Base-by-base conservation (phyloP, 2,113 vertebrate species). In the Glaucomys volans region DNA sequence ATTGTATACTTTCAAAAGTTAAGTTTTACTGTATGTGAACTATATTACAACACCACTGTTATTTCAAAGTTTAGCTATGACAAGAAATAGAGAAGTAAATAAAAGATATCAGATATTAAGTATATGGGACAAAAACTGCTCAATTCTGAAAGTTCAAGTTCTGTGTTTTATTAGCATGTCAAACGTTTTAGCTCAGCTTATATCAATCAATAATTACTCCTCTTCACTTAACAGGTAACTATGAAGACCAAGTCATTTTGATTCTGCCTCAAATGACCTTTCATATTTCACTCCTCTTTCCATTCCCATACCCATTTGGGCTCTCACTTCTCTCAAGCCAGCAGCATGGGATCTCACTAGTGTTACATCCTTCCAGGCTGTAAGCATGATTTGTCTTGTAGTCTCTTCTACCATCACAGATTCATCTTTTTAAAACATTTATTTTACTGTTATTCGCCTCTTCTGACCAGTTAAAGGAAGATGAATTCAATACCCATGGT, bases 381-480 rank as follows among this genome's bases (percentile, higher is more conserved):
- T 57, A 67, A 86, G 42, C 5, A 85, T 11, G 18, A 26, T 35
- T 12, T 90, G 35, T 77, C 20, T 77, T 88, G 5, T 26, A 54
- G 24, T 37, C 32, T 92, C 75, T 91, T 87, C 40, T 18, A 69
- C n/a, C n/a, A 11, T 75, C 87, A 64, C 50, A 52, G 52, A 87
- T 77, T 66, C 69, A 87, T 16, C 66, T n/a, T 91, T 75, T 62
- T 50, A 66, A 14, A 69, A 90, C 50, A 64, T 54, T 81, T 71
- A 82, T 42, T 80, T 64, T n/a, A 37, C 37, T 72, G 14, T 57
- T 82, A 59, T 67, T 92, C 37, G 40, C 22, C 42, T 72, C 26
- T 71, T 90, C 84, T 83, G 40, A 72, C 35, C 44, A 94, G 75
- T 42, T 79, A 74, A 72, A n/a, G 40, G 72, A 59, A 92, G 35